Base-by-base conservation (phyloP, 2,888 invertebrate genomes). In the Drosophila cracens region DNA sequence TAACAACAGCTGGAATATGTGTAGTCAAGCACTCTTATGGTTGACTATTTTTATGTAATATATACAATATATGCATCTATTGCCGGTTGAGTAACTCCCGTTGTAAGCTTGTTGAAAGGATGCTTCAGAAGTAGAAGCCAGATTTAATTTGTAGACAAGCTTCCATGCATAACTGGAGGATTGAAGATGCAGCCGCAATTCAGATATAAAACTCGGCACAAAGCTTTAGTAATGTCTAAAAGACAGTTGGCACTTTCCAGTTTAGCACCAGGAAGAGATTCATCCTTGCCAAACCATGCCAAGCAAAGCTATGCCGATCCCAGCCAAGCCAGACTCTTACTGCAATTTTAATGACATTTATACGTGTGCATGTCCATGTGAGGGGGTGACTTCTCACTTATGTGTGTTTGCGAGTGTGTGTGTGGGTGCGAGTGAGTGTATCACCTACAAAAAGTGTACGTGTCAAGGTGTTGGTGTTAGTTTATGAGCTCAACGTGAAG, bases 381-480 rank as follows among this genome's bases (percentile, higher is more conserved):
- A 16, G 16, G 4, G 25, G 16, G 8, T 46, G 46, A 25, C 43
- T 43, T 43, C n/a, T 43, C 43, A 43, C 11, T 43, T 43, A 43
- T 43, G 40, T 40, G 38, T 46, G 25, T 71, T 51, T 43, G 31
- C 53, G 29, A 31, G 36, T 21, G 25, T 54, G 48, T 61, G 53
- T 54, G 49, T 56, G 34, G 53, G 40, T 54, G 52, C 54, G 51
- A 73, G 66, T 31, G 64, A 31, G 56, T 62, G 61, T 65, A 61
- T 67, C 73, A 76, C 72, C 72, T 79, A 74, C 82, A 90, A 86
- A 90, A 89, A 90, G 77, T 70, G 90, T 80, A 89, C 88, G 86
- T 88, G 88, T 85, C 90, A 89, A 86, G 86, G 88, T 89, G 90
- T 86, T 90, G 82, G 90, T 90, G 90, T 89, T 90, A 89, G 90